Base-by-base conservation (phyloP, 2,888 invertebrate genomes). In the Drosophila rellima region DNA sequence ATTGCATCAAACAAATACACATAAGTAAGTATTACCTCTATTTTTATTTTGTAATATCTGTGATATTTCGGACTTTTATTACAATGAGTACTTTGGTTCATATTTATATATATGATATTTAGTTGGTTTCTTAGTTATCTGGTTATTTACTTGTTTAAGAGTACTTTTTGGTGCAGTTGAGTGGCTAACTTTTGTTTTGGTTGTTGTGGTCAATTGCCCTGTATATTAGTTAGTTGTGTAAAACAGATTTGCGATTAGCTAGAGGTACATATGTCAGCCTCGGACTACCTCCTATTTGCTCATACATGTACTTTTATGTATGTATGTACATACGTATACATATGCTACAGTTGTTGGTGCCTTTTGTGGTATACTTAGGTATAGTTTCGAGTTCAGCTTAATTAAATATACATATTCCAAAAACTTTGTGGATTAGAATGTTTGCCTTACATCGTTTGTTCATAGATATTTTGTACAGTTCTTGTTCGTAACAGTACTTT, bases 401-500 rank as follows among this genome's bases (percentile, higher is more conserved):
- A 55, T 35, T 56, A 80, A 63, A 37, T 67, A 70, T 75, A 26
- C 26, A 31, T 69, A 31, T 69, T 68, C 55, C 74, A 63, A 78
- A 72, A 70, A 70, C 56, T 45, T 64, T 69, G 51, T 66, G 70
- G 68, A 75, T 87, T 84, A 74, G 85, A 89, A 82, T 89, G 84
- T 89, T 77, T 88, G 85, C 88, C 80, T 84, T 87, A 84, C 72
- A 68, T 78, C 39, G 37, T 65, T 63, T 67, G 61, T 69, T 81
- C 67, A 67, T 70, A 63, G 68, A 69, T 78, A 61, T 45, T 86
- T 86, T 86, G 52, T 88, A 86, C 89, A 82, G 83, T 78, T 84
- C 62, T 70, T 56, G 47, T 74, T 68, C 35, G 20, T 57, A 75
- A 64, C 54, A 70, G 56, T 57, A 48, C 29, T 8, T 26, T 56